Percentiles rank a stretch among this genome's conserved stretches.
Evolutionary conservation across 2,797 vertebrate genomes (phyloP).

Genomic region (Trachurus trachurus): DNA sequence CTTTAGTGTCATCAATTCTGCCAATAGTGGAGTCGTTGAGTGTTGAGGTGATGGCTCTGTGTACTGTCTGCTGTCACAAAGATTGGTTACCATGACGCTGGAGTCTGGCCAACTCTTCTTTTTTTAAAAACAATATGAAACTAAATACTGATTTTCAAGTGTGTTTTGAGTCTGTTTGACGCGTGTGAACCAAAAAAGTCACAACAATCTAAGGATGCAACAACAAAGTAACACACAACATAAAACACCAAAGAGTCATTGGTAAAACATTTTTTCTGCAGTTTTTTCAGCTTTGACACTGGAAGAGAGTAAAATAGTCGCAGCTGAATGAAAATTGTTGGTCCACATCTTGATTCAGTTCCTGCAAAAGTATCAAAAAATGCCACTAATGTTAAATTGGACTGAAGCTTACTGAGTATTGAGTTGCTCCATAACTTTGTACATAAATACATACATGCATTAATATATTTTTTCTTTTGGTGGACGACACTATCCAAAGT

Average conservation of each 20-base stretch:
- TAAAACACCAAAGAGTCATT: not conserved
- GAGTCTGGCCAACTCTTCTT: constrained; percentile 10
- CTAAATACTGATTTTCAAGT: not conserved
- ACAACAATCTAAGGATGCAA: not conserved
- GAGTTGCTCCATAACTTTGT: too few species aligned
- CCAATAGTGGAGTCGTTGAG: constrained; percentile 65
- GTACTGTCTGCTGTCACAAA: constrained; percentile 65
- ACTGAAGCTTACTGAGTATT: too few species aligned
- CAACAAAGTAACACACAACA: not conserved
- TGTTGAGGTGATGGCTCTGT: constrained; percentile 68
- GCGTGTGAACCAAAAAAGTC: not conserved
- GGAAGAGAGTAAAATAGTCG: not conserved
- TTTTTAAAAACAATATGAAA: not conserved
- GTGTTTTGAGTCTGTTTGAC: not conserved
- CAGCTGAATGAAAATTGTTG: not conserved
- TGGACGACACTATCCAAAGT: not conserved
- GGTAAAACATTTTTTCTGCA: not conserved
- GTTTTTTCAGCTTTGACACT: not conserved
- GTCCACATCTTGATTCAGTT: not conserved
- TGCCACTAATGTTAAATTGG: too few species aligned
- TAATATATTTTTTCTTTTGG: not conserved
- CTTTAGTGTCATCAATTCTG: constrained; percentile 76
- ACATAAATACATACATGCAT: not conserved
- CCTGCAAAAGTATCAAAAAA: too few species aligned
- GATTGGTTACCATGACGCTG: constrained; percentile 47